Conservation (phyloP, 2,113 vertebrate genomes). For the Holacanthus passer region DNA sequence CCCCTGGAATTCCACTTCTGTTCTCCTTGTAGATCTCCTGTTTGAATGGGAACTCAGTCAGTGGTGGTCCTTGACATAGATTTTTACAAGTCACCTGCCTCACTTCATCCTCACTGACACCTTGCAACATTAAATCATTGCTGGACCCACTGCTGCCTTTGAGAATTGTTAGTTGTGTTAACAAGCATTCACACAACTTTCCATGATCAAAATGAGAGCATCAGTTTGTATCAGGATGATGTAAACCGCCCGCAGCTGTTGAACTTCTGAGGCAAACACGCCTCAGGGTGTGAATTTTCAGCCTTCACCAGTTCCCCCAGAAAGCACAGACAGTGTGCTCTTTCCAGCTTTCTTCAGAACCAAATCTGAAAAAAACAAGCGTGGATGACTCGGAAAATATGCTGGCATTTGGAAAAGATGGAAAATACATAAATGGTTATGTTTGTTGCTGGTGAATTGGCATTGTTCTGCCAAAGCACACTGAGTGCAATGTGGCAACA, state of each 20-base stretch:
- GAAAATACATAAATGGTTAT: slow-evolving; percentile 9
- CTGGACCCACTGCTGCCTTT: not conserved
- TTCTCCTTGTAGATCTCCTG: slow-evolving; percentile 34
- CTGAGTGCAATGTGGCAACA: slow-evolving; percentile 17
- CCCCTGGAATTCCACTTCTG: slow-evolving; percentile 74
- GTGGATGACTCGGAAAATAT: slow-evolving; percentile 43
- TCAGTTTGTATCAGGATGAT: slow-evolving; percentile 10
- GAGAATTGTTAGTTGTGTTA: not conserved
- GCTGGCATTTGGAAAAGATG: slow-evolving; percentile 29
- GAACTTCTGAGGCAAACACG: slow-evolving; percentile 5
- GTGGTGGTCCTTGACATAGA: slow-evolving; percentile 38
- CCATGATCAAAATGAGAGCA: slow-evolving; percentile 12
- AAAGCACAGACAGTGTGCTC: not conserved
- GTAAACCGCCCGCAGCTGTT: slow-evolving; percentile 30
- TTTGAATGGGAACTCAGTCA: slow-evolving; percentile 43
- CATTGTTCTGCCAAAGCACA: not conserved
- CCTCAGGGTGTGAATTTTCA: slow-evolving; percentile 15
- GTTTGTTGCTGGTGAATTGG: not conserved
- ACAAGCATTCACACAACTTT: not conserved
- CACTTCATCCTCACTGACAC: not conserved
- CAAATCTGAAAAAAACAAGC: slow-evolving; percentile 6
- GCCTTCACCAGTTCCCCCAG: slow-evolving; percentile 16
- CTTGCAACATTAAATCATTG: not conserved
- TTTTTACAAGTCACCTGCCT: slow-evolving; percentile 37
- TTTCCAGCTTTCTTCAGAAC: slow-evolving; percentile 1